phyloP scores from a whole-genome alignment of 1,140 invertebrate genomes.

The Cherax quadricarinatus region DNA sequence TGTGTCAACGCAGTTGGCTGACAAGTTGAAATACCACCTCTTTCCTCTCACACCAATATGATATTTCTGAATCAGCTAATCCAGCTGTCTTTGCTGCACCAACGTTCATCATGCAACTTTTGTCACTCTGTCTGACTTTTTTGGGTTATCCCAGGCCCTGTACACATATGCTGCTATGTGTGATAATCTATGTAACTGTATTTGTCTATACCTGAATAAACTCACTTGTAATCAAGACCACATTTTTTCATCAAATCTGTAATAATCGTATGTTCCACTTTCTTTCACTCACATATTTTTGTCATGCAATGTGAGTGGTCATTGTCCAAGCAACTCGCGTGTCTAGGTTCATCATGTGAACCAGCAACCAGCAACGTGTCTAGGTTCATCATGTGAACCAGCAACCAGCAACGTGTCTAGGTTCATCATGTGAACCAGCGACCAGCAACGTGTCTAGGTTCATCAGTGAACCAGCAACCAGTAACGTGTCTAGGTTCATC shows the following conservation, averaged over 20 bases:
- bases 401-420: no score
- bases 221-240: slow-evolving; percentile 22
- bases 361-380: no score
- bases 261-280: slow-evolving; percentile 27
- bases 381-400: no score
- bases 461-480: no score
- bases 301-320: slow-evolving; percentile 33
- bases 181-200: no score
- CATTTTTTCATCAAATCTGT: slow-evolving; percentile 50
- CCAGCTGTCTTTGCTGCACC: slow-evolving; percentile 45
- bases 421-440: no score
- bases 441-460: no score
- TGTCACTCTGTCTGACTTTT: no score
- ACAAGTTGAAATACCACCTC: slow-evolving; percentile 46
- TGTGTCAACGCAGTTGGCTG: slow-evolving; percentile 59
- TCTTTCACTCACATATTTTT: slow-evolving; percentile 27
- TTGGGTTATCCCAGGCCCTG: no score
- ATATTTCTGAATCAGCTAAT: slow-evolving; percentile 64
- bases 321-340: slow-evolving; percentile 53
- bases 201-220: slow-evolving; percentile 15
- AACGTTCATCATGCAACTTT: slow-evolving; percentile 26
- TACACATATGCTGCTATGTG: no score
- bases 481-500: no score
- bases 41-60: slow-evolving; percentile 54
- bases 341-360: slow-evolving; percentile 39